Evolutionary conservation across 1,140 invertebrate species (phyloP), one percentile per base, ranked within the genome.

Genomic region (Drosophila guanche): DNA sequence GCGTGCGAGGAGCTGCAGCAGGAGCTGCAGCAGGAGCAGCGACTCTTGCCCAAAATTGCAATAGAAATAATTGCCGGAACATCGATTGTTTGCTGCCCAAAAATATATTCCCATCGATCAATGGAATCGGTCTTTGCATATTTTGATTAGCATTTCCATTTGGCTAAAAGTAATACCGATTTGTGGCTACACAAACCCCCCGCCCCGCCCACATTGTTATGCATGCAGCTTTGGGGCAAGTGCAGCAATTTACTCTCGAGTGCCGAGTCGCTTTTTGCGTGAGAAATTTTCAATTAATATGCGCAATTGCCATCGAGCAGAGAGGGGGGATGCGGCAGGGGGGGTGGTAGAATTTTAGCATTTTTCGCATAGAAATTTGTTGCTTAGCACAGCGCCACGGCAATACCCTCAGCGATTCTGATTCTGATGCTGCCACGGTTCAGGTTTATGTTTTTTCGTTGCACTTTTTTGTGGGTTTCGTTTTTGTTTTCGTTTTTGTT

Each of bases 261-360:
- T n/a, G 50, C 8, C 12, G 16, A 58, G 25, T 74, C 47, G 16
- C 58, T 73, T 81, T 73, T 83, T 75, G 61, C 75, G 79, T 65
- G 75, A 76, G 74, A 84, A 84, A 84, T 84, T 84, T 84, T 84
- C 71, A 84, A 84, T 84, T 84, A 84, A 84, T 84, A 84, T 84
- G 79, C 79, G 79, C 58, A 84, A 71, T 83, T 75, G 79, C 65
- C 60, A 83, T 67, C 51, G 66, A 62, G 50, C 27, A 27, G 5
- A 27, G 25, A 27, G 25, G 27, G 27, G 27, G 27, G 27, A 20
- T 3, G 16, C 20, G 12, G 25, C n/a, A n/a, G 23, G 25, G 54
- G 53, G 53, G 60, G 60, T 56, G 63, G 50, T 33, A 61, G 51
- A 76, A 66, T 76, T 71, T 75, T 79, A 65, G 70, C 70, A 84